These are phyloP conservation scores for Luehdorfia chinensis DNA, from an alignment of 1,140 invertebrate species.

Conservation along the genomic window DNA sequence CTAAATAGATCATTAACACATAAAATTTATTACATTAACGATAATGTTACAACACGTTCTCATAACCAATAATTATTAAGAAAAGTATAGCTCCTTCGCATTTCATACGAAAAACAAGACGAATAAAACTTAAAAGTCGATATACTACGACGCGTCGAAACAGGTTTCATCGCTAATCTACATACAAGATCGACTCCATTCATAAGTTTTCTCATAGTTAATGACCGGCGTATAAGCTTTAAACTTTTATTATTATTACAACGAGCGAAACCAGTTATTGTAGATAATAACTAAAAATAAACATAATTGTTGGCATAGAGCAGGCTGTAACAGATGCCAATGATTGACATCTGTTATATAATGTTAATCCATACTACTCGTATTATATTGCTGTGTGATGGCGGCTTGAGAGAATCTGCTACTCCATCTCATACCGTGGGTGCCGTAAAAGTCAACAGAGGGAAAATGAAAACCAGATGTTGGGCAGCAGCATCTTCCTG, in stretches of 20 bases:
- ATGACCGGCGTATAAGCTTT: slow-evolving; percentile 13
- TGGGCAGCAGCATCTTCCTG: too few relatives aligned
- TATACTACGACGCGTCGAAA: neutral
- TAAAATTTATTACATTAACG: neutral
- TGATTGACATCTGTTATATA: neutral
- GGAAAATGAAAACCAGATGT: too few relatives aligned
- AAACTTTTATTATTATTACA: slow-evolving; percentile 14
- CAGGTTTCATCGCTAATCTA: neutral
- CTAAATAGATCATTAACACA: too few relatives aligned
- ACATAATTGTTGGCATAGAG: slow-evolving; percentile 10
- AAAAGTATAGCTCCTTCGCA: neutral
- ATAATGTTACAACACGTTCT: neutral
- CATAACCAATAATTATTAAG: slow-evolving; percentile 6
- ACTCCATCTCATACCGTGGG: too few relatives aligned
- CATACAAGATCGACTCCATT: slow-evolving; percentile 14
- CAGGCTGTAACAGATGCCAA: neutral
- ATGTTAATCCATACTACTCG: neutral
- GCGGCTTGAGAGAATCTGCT: too few relatives aligned
- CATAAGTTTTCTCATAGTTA: slow-evolving; percentile 13
- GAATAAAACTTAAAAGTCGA: too few relatives aligned
- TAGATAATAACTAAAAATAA: slow-evolving; percentile 8
- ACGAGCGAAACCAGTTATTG: slow-evolving; percentile 1
- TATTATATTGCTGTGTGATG: too few relatives aligned
- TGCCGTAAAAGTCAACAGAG: too few relatives aligned
- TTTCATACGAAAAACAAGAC: neutral